Conservation (phyloP, 2,888 invertebrate genomes). For the Strigamia transsilvanica region DNA sequence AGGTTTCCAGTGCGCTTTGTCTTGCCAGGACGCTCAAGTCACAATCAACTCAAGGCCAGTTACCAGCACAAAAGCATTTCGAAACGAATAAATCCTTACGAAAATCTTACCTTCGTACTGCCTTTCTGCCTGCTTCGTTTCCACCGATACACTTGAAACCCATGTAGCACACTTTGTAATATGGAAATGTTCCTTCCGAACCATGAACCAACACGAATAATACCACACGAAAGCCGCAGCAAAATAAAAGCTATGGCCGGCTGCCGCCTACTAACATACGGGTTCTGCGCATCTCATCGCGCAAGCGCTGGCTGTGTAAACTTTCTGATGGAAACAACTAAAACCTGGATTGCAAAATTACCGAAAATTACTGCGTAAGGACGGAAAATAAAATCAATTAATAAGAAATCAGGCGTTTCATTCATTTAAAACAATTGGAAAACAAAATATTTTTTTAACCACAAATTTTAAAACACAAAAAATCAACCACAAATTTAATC, state of each 20-base stretch:
- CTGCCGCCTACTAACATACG: slow-evolving; percentile 48
- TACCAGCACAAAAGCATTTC: slow-evolving; percentile 37
- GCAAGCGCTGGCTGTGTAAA: slow-evolving; percentile 6
- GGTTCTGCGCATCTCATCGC: background rate
- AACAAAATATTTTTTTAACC: no score
- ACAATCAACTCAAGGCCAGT: slow-evolving; percentile 51
- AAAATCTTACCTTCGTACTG: slow-evolving; percentile 35
- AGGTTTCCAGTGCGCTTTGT: slow-evolving; percentile 50
- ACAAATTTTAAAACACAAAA: background rate
- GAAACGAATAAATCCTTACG: slow-evolving; percentile 11
- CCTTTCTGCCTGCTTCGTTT: slow-evolving; percentile 44
- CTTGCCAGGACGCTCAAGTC: slow-evolving; percentile 48
- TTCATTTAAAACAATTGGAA: no score
- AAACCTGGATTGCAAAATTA: slow-evolving; percentile 17
- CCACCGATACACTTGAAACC: slow-evolving; percentile 41
- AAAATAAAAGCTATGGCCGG: slow-evolving; percentile 48
- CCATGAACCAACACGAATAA: slow-evolving; percentile 29
- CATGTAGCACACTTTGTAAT: slow-evolving; percentile 43
- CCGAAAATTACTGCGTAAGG: no score
- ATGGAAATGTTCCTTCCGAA: slow-evolving; percentile 41
- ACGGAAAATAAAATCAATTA: background rate
- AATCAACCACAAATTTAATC: background rate
- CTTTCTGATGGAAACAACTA: background rate
- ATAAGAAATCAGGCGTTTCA: no score
- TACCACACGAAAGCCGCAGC: slow-evolving; percentile 39